Evolutionary conservation across 2,113 vertebrate species (phyloP), one percentile per base, ranked within the genome.

Genomic region (Lucifuga dentata): DNA sequence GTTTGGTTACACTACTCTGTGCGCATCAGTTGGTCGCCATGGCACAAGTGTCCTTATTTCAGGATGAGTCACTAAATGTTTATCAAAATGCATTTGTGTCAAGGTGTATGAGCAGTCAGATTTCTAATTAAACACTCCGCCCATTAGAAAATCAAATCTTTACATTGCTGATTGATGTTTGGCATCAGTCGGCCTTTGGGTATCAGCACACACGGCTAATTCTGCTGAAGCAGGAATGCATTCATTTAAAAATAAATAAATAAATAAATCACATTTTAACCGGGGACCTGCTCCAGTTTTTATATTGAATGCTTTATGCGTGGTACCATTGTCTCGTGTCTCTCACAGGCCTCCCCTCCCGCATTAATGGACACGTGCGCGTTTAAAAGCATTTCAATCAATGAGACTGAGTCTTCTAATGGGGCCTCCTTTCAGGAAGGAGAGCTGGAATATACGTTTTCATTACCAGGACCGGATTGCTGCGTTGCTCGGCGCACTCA

Each of bases 311-410:
- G 61, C 67, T 66, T 74, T 62, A 66, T 39, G 46, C 69, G 70
- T 48, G 16, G 59, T 44, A 55, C 70, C 41, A 72, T 87, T 78
- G 74, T 78, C 74, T 79, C 73, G 66, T 57, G 61, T 55, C 67
- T 72, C 73, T 76, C 71, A 40, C 56, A 74, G 76, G 68, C 76
- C 53, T 69, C 71, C 73, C 69, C 52, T 72, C 76, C 74, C 77
- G 74, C 88, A 86, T 91, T 90, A 91, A 89, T 80, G 83, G 81
- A 70, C 76, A 68, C 64, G 82, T 84, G 85, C 77, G 78, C 78
- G 69, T 90, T 88, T 90, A 90, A 93, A 92, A 90, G 88, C 89
- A 90, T 90, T 91, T 88, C 86, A 90, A 91, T 91, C 91, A 93
- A 93, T 91, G 87, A 82, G 79, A 45, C 83, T 24, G 79, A 78